Conservation (phyloP, 92 coral and sea anemone genomes). For the Palythoa caribaeorum region DNA sequence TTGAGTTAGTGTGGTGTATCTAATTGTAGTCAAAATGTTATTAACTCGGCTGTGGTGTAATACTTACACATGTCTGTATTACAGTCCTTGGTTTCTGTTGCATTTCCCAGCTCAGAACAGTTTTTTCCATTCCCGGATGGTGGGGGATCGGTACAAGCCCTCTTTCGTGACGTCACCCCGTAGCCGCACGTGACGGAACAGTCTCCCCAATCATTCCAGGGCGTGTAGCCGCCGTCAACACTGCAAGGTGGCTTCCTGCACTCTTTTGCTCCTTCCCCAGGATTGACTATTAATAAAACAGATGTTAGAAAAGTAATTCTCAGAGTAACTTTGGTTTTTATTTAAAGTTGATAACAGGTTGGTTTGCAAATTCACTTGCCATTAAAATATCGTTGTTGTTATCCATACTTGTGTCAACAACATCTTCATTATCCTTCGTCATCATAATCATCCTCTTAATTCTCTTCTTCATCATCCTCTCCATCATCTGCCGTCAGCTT, state of each 20-base stretch:
- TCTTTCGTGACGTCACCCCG: conserved; percentile 7
- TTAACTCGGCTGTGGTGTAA: too few relatives aligned
- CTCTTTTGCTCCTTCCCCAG: not conserved
- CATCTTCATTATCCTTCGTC: too few relatives aligned
- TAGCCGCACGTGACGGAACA: conserved; percentile 25
- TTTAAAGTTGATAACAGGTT: too few relatives aligned
- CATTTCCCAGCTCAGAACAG: conserved; percentile 6
- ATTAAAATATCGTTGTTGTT: too few relatives aligned
- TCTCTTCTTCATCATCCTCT: too few relatives aligned
- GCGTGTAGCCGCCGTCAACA: conserved; percentile 12
- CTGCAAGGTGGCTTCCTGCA: not conserved
- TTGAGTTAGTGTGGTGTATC: too few relatives aligned
- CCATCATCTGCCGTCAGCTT: too few relatives aligned
- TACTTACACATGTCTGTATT: conserved; percentile 9
- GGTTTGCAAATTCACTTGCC: too few relatives aligned
- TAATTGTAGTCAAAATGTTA: too few relatives aligned
- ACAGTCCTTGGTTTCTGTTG: conserved; percentile 32
- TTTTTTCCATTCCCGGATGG: conserved; percentile 14
- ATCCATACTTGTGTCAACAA: too few relatives aligned
- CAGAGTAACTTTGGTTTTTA: not conserved
- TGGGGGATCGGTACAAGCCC: conserved; percentile 10
- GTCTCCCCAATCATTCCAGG: conserved; percentile 1
- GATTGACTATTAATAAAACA: not conserved
- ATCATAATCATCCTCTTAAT: too few relatives aligned
- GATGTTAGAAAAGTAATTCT: not conserved